phyloP scores from a whole-genome alignment of 2,113 vertebrate species.

The Apteryx owenii region DNA sequence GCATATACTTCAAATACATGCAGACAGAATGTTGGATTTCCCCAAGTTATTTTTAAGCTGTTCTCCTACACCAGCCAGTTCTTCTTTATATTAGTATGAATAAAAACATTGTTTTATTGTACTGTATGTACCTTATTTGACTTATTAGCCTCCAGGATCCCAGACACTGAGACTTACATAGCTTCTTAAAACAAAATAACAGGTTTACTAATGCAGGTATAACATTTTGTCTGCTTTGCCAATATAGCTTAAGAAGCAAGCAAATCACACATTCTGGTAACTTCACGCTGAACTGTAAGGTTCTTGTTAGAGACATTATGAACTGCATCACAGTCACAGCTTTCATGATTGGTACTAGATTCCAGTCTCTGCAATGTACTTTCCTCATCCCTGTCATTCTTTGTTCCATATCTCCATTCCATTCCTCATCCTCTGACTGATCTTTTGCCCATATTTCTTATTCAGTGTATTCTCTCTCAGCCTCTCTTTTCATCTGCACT shows the following conservation, averaged over 20 bases:
- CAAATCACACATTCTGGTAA: not conserved
- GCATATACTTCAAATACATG: not conserved
- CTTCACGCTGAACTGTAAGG: not conserved
- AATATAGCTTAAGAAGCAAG: not conserved
- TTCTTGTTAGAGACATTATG: not conserved
- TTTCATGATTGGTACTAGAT: not conserved
- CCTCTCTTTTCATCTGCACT: not conserved
- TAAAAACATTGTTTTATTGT: not conserved
- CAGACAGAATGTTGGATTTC: not conserved
- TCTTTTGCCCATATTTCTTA: not conserved
- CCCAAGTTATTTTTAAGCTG: not conserved
- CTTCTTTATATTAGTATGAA: not conserved
- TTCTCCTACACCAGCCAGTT: not conserved
- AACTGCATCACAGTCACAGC: not conserved
- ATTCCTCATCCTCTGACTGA: not conserved
- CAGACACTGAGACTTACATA: not conserved
- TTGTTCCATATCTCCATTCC: not conserved
- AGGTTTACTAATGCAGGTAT: not conserved
- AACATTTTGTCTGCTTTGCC: not conserved
- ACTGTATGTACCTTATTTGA: not conserved
- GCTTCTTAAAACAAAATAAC: not conserved
- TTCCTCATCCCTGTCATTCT: not conserved
- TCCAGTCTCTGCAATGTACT: not conserved
- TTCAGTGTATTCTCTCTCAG: not conserved
- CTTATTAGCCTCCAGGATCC: not conserved